Evolutionary conservation across 2,113 vertebrate species (phyloP), one percentile per base, ranked within the genome.

Genomic region (Eulacestoma nigropectus): DNA sequence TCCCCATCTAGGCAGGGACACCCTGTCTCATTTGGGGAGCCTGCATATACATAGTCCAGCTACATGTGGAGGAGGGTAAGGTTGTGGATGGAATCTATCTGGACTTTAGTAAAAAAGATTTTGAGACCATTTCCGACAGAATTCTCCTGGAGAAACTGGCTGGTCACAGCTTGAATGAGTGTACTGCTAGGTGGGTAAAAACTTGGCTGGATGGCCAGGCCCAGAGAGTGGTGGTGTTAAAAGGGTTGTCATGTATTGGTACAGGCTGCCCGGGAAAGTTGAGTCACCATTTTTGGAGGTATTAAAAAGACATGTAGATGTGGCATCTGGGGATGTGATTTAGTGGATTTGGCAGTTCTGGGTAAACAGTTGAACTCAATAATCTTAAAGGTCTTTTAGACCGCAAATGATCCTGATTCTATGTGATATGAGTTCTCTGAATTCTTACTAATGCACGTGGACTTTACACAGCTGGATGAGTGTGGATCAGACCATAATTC

Each of bases 371-470:
- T 69, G n/a, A 46, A 62, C 14, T 47, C 2, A 2, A 37, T 60
- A 2, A 32, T 47, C 13, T 65, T 50, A 59, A 57, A 50, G 44
- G 22, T 44, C 37, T 55, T 89, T 89, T 35, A 52, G 20, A 35
- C 39, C 3, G 0, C 50, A 44, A 81, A 65, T 59, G 25, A 13
- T 26, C 26, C n/a, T 62, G 20, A 35, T 35, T 55, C 17, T 22
- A 5, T 32, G 25, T 32, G 20, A 4, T 35, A 11, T 32, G 21
- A 6, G 7, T 41, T 41, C 11, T 67, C 46, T 49, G 42, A 81
- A 39, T 52, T 15, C 18, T 86, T 89, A 52, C 9, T 35, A 41
- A 16, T 26, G 16, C 0, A 0, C 23, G 7, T 46, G 9, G 2
- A 13, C 70, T 90, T 49, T 39, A 13, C 8, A 30, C 10, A 23